A percentile compares a stretch with the other conserved stretches of the same genome.
phyloP scores from a whole-genome alignment of 2,113 vertebrate species.

The Proteles cristata region DNA sequence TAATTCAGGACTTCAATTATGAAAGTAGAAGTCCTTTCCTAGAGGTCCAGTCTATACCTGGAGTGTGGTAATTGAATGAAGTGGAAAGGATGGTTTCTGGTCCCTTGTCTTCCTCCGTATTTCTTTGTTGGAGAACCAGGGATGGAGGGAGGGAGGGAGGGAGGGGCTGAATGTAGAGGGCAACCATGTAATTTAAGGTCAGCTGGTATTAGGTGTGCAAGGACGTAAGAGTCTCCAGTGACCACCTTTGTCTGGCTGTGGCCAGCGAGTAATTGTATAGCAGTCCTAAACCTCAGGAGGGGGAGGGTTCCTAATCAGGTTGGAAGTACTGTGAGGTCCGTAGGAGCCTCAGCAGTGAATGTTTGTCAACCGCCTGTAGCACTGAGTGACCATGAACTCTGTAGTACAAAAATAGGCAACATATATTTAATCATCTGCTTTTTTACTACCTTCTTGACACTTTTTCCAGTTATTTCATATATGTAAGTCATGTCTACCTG shows the following conservation, averaged over 20 bases:
- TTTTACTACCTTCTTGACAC: neutral
- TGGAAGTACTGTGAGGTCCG: neutral
- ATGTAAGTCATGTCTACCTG: neutral
- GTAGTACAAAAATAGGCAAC: neutral
- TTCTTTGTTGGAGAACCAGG: neutral
- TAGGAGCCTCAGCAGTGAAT: neutral
- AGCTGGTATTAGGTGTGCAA: neutral
- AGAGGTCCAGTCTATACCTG: neutral
- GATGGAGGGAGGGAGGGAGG: neutral
- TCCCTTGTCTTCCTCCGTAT: neutral
- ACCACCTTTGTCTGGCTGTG: neutral
- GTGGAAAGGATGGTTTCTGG: neutral
- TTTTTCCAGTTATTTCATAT: neutral
- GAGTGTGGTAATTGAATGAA: neutral
- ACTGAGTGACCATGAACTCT: neutral
- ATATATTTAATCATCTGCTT: neutral
- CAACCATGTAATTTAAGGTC: slow-evolving; percentile 4
- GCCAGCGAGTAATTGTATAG: neutral
- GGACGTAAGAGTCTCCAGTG: neutral
- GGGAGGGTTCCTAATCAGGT: neutral
- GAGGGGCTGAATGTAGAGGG: neutral
- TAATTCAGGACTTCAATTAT: slow-evolving; percentile 63
- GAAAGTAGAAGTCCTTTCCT: neutral
- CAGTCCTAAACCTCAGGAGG: neutral
- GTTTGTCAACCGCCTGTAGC: neutral